A percentile compares a stretch with the other conserved stretches of the same genome.
These are phyloP conservation scores for Hypomesus transpacificus DNA, from an alignment of 2,113 vertebrate genomes.

Conservation along the genomic window DNA sequence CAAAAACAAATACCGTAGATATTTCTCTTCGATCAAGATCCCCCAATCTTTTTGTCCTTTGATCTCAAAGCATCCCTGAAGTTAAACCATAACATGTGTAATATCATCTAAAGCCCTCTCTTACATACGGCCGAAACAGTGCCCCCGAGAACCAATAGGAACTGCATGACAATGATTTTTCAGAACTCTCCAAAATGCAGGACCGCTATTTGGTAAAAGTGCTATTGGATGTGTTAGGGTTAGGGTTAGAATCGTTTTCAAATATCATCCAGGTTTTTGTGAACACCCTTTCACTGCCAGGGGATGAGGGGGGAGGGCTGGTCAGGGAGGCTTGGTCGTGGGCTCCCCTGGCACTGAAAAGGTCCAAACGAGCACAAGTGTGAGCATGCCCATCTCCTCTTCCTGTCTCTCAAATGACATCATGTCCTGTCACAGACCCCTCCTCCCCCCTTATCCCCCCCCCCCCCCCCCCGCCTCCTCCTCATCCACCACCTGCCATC, in stretches of 20 bases:
- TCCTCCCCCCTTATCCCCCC: not conserved
- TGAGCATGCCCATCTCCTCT: constrained; percentile 67
- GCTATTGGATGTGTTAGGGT: not conserved
- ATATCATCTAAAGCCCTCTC: constrained; percentile 17
- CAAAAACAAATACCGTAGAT: not conserved
- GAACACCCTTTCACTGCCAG: constrained; percentile 62
- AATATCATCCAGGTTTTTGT: constrained; percentile 1
- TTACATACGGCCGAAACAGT: not conserved
- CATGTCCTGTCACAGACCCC: constrained; percentile 10
- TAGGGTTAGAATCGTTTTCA: no score
- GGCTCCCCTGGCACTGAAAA: constrained; percentile 31
- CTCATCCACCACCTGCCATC: constrained; percentile 2
- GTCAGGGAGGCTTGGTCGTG: no score
- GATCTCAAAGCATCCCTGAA: constrained; percentile 16
- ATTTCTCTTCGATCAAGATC: constrained; percentile 30
- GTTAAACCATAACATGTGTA: constrained; percentile 23
- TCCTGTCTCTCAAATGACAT: constrained; percentile 44
- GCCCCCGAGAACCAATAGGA: constrained; percentile 3
- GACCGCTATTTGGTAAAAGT: no score
- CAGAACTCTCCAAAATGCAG: not conserved
- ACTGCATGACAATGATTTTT: constrained; percentile 26
- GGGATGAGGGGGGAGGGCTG: not conserved
- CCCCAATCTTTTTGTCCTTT: not conserved
- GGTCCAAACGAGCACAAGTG: constrained; percentile 64
- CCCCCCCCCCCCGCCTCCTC: not conserved